Conservation (phyloP, 2,797 vertebrate species). For the Amniataba percoides region DNA sequence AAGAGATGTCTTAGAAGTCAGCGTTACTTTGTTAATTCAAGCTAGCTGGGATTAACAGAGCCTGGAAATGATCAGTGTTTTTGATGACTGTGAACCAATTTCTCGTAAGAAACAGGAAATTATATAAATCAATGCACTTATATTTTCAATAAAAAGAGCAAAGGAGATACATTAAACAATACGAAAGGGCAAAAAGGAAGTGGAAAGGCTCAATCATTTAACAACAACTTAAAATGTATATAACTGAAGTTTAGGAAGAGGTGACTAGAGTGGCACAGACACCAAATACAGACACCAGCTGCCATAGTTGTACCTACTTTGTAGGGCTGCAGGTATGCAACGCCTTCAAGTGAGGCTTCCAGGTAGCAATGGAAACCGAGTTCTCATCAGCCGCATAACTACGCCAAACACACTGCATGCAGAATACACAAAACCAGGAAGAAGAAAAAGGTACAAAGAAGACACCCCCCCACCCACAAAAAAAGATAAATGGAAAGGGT, state of each 20-base stretch:
- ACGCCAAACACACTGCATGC: constrained; percentile 98
- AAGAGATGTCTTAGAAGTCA: neutral
- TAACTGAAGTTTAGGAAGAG: constrained; percentile 28
- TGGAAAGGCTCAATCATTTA: constrained; percentile 23
- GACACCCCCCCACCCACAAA: constrained; percentile 50
- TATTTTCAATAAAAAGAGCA: constrained; percentile 13
- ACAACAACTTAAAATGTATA: constrained; percentile 58
- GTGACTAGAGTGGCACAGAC: constrained; percentile 78
- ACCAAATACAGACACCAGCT: constrained; percentile 85
- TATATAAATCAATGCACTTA: neutral
- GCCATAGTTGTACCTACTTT: constrained; percentile 96
- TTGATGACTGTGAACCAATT: constrained; percentile 67
- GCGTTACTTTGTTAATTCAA: neutral
- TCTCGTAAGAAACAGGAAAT: neutral
- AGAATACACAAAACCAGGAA: constrained; percentile 81
- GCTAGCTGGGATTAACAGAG: constrained; percentile 32
- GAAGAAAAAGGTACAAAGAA: constrained; percentile 60
- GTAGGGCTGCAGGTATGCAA: constrained; percentile 98
- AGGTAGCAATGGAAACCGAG: constrained; percentile 99
- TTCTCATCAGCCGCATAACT: constrained; percentile 99
- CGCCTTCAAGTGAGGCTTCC: constrained; percentile 99
- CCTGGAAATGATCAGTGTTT: constrained; percentile 56
- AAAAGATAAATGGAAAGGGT: constrained; percentile 41
- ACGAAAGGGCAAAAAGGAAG: constrained; percentile 32
- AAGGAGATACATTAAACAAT: constrained; percentile 21